Conservation (phyloP, 2,113 vertebrate species). For the Gasterosteus nipponicus region DNA sequence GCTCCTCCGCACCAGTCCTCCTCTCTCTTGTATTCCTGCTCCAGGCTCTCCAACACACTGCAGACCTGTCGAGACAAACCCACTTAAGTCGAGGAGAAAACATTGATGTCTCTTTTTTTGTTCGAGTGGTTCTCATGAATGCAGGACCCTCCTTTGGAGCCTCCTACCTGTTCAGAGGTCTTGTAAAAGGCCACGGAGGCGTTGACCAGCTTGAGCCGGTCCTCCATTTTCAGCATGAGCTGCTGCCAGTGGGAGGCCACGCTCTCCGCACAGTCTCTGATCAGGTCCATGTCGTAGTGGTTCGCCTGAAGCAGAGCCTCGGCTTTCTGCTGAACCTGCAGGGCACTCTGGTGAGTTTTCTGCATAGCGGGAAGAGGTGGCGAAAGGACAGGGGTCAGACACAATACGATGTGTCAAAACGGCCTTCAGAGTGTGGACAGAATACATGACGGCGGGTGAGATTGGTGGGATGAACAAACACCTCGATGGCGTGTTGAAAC, state of each 20-base stretch:
- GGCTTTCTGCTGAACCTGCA: slow-evolving; percentile 99
- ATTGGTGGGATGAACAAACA: slow-evolving; percentile 48
- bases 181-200: slow-evolving; percentile 99
- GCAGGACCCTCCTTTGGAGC: neutral
- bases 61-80: slow-evolving; percentile 85
- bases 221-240: slow-evolving; percentile 99
- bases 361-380: slow-evolving; percentile 54
- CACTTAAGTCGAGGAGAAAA: neutral
- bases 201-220: slow-evolving; percentile 98
- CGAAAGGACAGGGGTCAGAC: neutral
- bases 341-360: slow-evolving; percentile 98
- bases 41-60: slow-evolving; percentile 96
- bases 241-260: slow-evolving; percentile 99
- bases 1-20: slow-evolving; percentile 99
- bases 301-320: slow-evolving; percentile 96
- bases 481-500: slow-evolving; percentile 99
- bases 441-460: neutral
- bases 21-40: slow-evolving; percentile 97
- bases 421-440: neutral
- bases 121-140: neutral
- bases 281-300: slow-evolving; percentile 98
- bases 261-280: slow-evolving; percentile 96
- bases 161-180: slow-evolving; percentile 94
- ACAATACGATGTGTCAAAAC: neutral
- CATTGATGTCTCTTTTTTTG: neutral